These are phyloP conservation scores for Ahaetulla prasina DNA, from an alignment of 2,113 vertebrate species.

Conservation along the genomic window DNA sequence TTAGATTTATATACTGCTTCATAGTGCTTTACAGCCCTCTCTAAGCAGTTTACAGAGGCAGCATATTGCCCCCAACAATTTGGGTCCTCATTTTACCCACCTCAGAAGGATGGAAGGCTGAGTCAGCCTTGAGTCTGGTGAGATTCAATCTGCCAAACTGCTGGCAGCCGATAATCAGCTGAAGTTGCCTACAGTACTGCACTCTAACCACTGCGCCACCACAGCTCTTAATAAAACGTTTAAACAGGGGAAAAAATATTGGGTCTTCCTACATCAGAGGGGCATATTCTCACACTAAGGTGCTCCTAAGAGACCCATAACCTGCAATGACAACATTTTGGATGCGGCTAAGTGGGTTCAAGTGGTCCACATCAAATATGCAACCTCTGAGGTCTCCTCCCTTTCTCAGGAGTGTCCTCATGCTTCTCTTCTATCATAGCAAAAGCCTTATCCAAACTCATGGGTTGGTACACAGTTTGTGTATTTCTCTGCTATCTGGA, in stretches of 20 bases:
- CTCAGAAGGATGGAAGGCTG: too few relatives aligned
- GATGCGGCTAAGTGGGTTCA: not conserved
- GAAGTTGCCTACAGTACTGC: too few relatives aligned
- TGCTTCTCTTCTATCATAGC: constrained; percentile 44
- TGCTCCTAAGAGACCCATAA: not conserved
- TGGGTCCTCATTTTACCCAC: too few relatives aligned
- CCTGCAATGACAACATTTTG: not conserved
- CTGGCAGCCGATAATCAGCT: too few relatives aligned
- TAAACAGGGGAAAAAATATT: not conserved
- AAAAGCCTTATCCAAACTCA: constrained; percentile 50
- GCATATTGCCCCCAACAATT: too few relatives aligned
- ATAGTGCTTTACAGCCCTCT: too few relatives aligned
- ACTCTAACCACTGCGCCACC: too few relatives aligned
- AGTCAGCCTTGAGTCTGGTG: too few relatives aligned
- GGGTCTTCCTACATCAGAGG: not conserved
- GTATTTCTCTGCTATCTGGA: constrained; percentile 75
- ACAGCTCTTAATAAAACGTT: too few relatives aligned
- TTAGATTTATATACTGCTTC: too few relatives aligned
- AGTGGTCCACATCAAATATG: not conserved
- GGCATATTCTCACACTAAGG: not conserved
- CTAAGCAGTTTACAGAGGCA: too few relatives aligned
- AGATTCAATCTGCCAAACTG: too few relatives aligned
- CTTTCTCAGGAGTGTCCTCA: constrained; percentile 36
- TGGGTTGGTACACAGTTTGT: constrained; percentile 69
- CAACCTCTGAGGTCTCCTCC: not conserved